A percentile compares a stretch with the other conserved stretches of the same genome.
These are phyloP conservation scores for Myathropa florea DNA, from an alignment of 2,888 invertebrate species.

Conservation along the genomic window DNA sequence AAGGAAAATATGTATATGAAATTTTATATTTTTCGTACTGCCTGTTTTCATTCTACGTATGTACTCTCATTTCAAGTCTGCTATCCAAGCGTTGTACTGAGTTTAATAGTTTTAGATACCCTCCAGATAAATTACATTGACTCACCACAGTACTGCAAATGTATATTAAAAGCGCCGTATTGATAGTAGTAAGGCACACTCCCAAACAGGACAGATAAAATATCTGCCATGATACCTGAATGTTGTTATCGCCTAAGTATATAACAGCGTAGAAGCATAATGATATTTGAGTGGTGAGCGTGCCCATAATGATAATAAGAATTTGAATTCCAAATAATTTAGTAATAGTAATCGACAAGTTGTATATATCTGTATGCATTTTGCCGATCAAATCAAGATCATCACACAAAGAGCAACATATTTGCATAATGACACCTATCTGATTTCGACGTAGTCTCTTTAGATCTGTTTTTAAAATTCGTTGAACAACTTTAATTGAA, in stretches of 20 bases:
- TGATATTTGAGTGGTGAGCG: conserved; percentile 16
- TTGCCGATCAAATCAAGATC: conserved; percentile 33
- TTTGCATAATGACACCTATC: conserved; percentile 18
- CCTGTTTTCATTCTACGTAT: no score
- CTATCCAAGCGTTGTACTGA: not conserved
- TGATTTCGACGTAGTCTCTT: not conserved
- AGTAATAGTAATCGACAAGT: not conserved
- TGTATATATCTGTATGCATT: conserved; percentile 28
- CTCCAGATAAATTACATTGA: conserved; percentile 32
- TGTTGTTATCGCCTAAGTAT: conserved; percentile 9
- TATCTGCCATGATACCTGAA: not conserved
- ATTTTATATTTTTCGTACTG: not conserved
- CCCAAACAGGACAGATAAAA: conserved; percentile 7
- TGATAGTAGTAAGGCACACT: not conserved
- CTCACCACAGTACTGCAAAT: conserved; percentile 11
- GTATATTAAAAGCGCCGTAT: conserved; percentile 24
- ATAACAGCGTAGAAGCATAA: conserved; percentile 20
- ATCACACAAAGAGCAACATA: conserved; percentile 5
- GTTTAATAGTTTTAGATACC: conserved; percentile 18
- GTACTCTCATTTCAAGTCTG: conserved; percentile 30
- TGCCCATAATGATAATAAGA: conserved; percentile 6
- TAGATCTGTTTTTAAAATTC: not conserved
- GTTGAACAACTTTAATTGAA: not conserved
- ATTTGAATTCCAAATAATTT: conserved; percentile 32
- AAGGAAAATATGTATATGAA: not conserved